Evolutionary conservation across 2,888 invertebrate species (phyloP), one percentile per base, ranked within the genome.

Genomic region (Galeruca laticollis): DNA sequence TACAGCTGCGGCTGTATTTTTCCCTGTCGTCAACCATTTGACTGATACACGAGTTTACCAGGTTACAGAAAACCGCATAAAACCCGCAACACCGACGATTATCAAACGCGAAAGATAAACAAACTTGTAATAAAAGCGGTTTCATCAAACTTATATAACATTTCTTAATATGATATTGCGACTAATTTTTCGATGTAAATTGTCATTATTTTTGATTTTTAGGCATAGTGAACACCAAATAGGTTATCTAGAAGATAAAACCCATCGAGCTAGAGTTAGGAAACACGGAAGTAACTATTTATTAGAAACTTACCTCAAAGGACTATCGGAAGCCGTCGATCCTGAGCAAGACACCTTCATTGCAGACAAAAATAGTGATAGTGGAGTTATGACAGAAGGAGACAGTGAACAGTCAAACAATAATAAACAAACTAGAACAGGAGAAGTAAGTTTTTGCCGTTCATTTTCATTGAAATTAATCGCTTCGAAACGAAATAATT

Each of bases 241-340:
- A 77, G 92, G 92, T 73, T 90, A 90, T 79, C 89, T 93, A 77
- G 94, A 94, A 86, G 92, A 93, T 80, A 92, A 93, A 81, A 91
- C 93, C 33, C 94, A 94, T 84, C 89, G 90, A 74, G 89, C 88
- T 54, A 87, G 93, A 59, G 91, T 92, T 85, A 89, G 91, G 74
- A 92, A 92, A 79, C 90, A 93, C 80, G 94, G 94, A 18, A 92
- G 92, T 73, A 94, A 94, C 84, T 94, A 94, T 82, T 87, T 94
- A 59, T 86, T 94, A 15, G 93, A 94, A 83, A 92, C 94, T 0
- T 94, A 94, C 82, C 87, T 94, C 52, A 88, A 88, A 76, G 88
- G 88, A n/a, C 78, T 88, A 33, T 85, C 88, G 37, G 87, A 87
- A 77, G 86, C 85, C n/a, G 83, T 83, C 5, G 86, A 86, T 70